Percentiles rank a stretch among this genome's conserved stretches.
Evolutionary conservation across 2,113 vertebrate genomes (phyloP).

Genomic region (Turnix velox): DNA sequence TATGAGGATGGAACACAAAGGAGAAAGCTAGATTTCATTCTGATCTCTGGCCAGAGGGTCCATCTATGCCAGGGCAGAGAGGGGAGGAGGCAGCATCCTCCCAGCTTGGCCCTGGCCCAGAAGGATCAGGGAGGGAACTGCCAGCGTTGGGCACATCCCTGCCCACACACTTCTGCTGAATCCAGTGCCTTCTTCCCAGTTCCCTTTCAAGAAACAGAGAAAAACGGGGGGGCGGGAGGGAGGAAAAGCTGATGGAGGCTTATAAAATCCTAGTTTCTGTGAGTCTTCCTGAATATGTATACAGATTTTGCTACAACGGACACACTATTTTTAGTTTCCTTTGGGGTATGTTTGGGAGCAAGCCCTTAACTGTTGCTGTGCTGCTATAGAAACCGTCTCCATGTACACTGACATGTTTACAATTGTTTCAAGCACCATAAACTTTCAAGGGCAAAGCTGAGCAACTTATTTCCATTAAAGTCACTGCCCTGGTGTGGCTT

Average conservation of each 20-base stretch:
- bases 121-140: neutral
- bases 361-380: conserved; percentile 83
- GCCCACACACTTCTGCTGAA: neutral
- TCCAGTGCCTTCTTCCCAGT: neutral
- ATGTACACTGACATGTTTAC: conserved; percentile 87
- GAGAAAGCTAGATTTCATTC: neutral
- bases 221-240: accelerated
- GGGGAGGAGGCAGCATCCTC: neutral
- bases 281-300: conserved; percentile 36
- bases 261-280: conserved; percentile 19
- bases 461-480: conserved; percentile 62
- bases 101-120: neutral
- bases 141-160: neutral
- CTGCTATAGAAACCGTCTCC: conserved; percentile 93
- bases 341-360: conserved; percentile 83
- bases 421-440: conserved; percentile 85
- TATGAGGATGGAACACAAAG: neutral
- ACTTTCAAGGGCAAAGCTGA: conserved; percentile 76
- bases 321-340: conserved; percentile 87
- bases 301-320: conserved; percentile 67
- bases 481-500: conserved; percentile 4
- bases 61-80: neutral
- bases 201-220: neutral
- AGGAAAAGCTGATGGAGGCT: neutral
- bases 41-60: accelerated